A percentile compares a stretch with the other conserved stretches of the same genome.
Evolutionary conservation across 2,888 invertebrate genomes (phyloP).

Genomic region (Nesidiocoris tenuis): DNA sequence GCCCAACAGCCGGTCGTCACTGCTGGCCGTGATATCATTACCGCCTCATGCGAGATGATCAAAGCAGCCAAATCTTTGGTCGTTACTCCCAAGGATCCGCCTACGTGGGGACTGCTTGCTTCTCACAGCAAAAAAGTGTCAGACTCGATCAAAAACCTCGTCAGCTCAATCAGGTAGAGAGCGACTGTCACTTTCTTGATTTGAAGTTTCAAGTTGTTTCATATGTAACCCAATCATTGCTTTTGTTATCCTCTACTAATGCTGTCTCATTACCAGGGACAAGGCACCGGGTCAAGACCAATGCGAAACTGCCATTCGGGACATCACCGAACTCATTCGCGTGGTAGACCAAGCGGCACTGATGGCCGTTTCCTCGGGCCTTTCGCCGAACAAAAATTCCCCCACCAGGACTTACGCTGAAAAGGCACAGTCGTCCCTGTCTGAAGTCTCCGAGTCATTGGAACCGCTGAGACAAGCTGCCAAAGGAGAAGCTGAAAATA

Average conservation of each 20-base stretch:
- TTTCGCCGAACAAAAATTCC: slow-evolving; percentile 68
- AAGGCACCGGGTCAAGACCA: slow-evolving; percentile 95
- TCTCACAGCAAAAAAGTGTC: slow-evolving; percentile 93
- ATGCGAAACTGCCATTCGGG: slow-evolving; percentile 80
- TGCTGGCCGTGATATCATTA: slow-evolving; percentile 75
- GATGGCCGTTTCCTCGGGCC: slow-evolving; percentile 80
- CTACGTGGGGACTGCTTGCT: slow-evolving; percentile 92
- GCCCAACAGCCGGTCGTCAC: slow-evolving; percentile 86
- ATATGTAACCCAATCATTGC: neutral
- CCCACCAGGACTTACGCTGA: slow-evolving; percentile 74
- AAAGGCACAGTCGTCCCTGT: slow-evolving; percentile 74
- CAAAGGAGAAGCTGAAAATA: slow-evolving; percentile 85
- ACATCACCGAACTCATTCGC: slow-evolving; percentile 71
- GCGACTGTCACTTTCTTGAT: neutral
- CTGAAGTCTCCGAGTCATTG: slow-evolving; percentile 78
- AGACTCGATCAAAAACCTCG: slow-evolving; percentile 92
- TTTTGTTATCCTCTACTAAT: neutral
- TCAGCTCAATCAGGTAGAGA: slow-evolving; percentile 77
- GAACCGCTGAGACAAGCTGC: slow-evolving; percentile 84
- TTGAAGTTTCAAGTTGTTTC: neutral
- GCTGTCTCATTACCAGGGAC: slow-evolving; percentile 61
- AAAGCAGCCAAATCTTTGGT: slow-evolving; percentile 86
- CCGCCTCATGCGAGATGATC: slow-evolving; percentile 88
- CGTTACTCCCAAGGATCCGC: slow-evolving; percentile 83
- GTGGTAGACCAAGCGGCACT: slow-evolving; percentile 84